These are phyloP conservation scores for Lagenorhynchus albirostris DNA, from an alignment of 2,113 vertebrate genomes.

Conservation along the genomic window DNA sequence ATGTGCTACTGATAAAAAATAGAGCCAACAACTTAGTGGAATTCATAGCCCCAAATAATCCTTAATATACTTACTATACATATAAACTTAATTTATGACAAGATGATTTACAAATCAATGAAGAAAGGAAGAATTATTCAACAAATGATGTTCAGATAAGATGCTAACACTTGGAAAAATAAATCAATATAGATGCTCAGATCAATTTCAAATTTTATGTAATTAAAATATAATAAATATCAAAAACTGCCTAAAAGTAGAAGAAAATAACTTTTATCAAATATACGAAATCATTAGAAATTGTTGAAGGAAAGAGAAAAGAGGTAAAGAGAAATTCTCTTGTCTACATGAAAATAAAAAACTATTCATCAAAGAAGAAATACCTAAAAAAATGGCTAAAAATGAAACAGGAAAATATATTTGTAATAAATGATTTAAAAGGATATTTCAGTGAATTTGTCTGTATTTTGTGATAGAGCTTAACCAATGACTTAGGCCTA, in stretches of 20 bases:
- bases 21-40: neutral
- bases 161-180: neutral
- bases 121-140: neutral
- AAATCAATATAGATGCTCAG: neutral
- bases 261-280: neutral
- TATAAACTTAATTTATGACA: neutral
- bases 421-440: neutral
- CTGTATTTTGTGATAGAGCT: neutral
- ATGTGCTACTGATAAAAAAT: neutral
- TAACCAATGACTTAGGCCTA: neutral
- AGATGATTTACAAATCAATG: neutral
- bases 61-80: neutral
- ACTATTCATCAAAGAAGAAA: neutral
- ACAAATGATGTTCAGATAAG: neutral
- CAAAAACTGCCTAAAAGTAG: neutral
- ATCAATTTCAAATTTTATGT: neutral
- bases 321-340: neutral
- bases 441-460: neutral
- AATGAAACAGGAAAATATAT: neutral
- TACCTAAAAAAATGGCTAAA: neutral
- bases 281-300: neutral
- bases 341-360: neutral
- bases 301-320: neutral
- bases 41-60: neutral
- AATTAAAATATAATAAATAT: neutral